Evolutionary conservation across 2,797 vertebrate genomes (phyloP).

Genomic region (Phrynocephalus forsythii): DNA sequence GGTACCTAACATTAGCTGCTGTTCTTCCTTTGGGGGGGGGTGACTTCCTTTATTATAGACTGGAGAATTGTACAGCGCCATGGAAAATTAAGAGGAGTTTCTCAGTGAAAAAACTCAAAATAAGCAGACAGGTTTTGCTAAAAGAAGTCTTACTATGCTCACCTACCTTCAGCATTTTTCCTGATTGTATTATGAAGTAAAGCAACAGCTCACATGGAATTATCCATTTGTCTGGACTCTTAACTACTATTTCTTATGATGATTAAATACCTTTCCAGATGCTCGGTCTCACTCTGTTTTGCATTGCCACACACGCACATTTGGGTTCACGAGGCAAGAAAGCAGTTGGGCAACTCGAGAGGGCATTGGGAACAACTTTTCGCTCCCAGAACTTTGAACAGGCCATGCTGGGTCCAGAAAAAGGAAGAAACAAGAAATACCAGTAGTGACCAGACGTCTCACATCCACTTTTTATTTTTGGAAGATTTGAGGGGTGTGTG

Average conservation of each 20-base stretch:
- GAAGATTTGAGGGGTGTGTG: too few species aligned
- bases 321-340: too few species aligned
- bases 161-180: not conserved
- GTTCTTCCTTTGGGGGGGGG: not conserved
- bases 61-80: not conserved
- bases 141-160: not conserved
- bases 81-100: not conserved
- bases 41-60: not conserved
- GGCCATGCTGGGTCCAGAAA: too few species aligned
- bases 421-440: too few species aligned
- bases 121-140: not conserved
- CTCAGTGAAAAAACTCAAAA: not conserved
- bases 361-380: too few species aligned
- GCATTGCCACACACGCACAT: not conserved
- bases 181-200: not conserved
- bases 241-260: not conserved
- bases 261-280: not conserved
- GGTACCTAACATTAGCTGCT: slow-evolving; percentile 74
- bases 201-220: not conserved
- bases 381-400: too few species aligned
- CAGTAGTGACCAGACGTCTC: too few species aligned
- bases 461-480: too few species aligned
- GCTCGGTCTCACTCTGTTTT: not conserved
- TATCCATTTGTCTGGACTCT: not conserved
- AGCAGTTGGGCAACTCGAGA: too few species aligned